phyloP scores from a whole-genome alignment of 2,797 vertebrate genomes.

The Hipposideros larvatus region DNA sequence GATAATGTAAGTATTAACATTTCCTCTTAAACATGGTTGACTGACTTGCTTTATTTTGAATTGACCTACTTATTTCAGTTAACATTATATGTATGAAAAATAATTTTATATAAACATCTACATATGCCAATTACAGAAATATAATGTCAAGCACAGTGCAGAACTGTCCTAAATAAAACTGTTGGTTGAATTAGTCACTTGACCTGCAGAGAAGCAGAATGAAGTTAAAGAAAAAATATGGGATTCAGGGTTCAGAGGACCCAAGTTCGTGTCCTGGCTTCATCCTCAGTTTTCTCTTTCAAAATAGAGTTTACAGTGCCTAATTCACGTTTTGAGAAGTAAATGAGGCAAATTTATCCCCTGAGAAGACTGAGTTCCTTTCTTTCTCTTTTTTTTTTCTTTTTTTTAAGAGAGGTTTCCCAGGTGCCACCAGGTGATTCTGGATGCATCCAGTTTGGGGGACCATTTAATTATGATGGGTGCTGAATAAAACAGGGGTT shows the following conservation, averaged over 20 bases:
- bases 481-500: neutral
- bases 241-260: neutral
- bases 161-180: neutral
- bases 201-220: neutral
- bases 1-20: conserved; percentile 93
- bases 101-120: neutral
- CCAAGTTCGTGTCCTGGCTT: neutral
- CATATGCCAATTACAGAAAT: neutral
- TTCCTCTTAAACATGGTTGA: conserved; percentile 7
- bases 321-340: neutral
- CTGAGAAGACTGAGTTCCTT: neutral
- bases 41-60: neutral
- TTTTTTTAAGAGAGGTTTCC: neutral
- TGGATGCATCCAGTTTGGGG: neutral
- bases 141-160: neutral
- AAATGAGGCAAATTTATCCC: neutral
- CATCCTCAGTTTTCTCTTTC: neutral
- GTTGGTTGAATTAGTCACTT: neutral
- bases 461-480: neutral
- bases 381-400: too few relatives aligned
- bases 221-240: neutral
- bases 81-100: neutral
- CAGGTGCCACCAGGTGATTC: neutral
- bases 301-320: neutral
- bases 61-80: neutral